These are phyloP conservation scores for Acronicta psi DNA, from an alignment of 2,888 invertebrate species.

Conservation along the genomic window DNA sequence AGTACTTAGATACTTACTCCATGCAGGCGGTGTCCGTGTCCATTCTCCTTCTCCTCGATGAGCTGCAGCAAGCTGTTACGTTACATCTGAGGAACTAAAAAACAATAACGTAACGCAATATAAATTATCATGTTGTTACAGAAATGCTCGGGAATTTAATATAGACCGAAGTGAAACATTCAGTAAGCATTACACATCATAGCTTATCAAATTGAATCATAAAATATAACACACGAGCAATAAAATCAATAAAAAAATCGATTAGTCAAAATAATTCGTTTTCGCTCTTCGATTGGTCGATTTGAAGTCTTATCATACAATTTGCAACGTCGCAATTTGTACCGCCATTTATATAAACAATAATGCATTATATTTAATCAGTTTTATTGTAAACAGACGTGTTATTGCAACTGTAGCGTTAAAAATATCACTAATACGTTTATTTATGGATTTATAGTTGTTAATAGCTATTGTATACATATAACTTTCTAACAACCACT, in stretches of 20 bases:
- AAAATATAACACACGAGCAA: conserved; percentile 51
- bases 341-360: conserved; percentile 50
- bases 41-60: too few species aligned
- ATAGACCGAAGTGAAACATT: conserved; percentile 22
- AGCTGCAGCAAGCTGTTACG: too few species aligned
- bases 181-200: conserved; percentile 19
- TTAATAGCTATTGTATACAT: conserved; percentile 8
- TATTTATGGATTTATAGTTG: conserved; percentile 29
- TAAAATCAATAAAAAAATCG: conserved; percentile 54
- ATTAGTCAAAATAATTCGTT: conserved; percentile 53
- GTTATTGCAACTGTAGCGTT: conserved; percentile 44
- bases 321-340: conserved; percentile 49
- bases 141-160: conserved; percentile 8
- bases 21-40: too few species aligned
- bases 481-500: background rate
- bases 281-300: conserved; percentile 37
- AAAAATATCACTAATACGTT: conserved; percentile 29
- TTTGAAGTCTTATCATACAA: conserved; percentile 47
- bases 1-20: too few species aligned
- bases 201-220: conserved; percentile 51
- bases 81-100: too few species aligned
- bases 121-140: background rate
- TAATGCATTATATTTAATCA: conserved; percentile 53
- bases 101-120: background rate
- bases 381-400: conserved; percentile 45